Conservation (phyloP, 2,797 vertebrate genomes). For the Sphaeramia orbicularis region DNA sequence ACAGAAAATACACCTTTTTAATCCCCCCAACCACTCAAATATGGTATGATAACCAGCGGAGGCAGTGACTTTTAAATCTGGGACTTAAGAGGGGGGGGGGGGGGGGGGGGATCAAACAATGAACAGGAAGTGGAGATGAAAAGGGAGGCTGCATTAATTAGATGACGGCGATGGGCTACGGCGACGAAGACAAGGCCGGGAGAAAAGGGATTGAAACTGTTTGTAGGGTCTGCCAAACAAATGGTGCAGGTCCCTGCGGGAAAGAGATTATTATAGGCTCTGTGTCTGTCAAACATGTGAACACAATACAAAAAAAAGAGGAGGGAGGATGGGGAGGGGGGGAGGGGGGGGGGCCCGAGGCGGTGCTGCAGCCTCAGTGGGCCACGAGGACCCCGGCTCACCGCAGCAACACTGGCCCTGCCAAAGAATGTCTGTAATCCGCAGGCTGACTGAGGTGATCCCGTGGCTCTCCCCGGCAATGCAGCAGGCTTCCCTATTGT, state of each 20-base stretch:
- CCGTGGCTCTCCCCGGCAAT: slow-evolving; percentile 84
- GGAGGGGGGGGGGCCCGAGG: slow-evolving; percentile 61
- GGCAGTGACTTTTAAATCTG: slow-evolving; percentile 82
- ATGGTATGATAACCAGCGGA: slow-evolving; percentile 73
- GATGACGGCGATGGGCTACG: slow-evolving; percentile 89
- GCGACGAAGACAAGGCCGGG: slow-evolving; percentile 81
- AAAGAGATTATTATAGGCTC: slow-evolving; percentile 94
- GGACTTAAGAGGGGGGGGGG: slow-evolving; percentile 76
- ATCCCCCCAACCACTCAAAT: slow-evolving; percentile 77
- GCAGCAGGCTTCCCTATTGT: slow-evolving; percentile 89
- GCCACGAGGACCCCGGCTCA: slow-evolving; percentile 82
- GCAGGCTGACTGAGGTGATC: slow-evolving; percentile 83
- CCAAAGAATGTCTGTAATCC: slow-evolving; percentile 92
- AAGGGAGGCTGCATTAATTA: slow-evolving; percentile 94
- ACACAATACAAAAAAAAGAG: slow-evolving; percentile 79
- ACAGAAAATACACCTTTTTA: slow-evolving; percentile 75
- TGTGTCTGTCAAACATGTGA: slow-evolving; percentile 93
- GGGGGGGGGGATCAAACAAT: slow-evolving; percentile 88
- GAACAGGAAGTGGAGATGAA: slow-evolving; percentile 93
- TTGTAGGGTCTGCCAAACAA: slow-evolving; percentile 98
- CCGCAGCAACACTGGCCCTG: slow-evolving; percentile 89
- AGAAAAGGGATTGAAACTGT: slow-evolving; percentile 92
- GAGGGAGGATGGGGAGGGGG: slow-evolving; percentile 43
- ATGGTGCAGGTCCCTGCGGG: slow-evolving; percentile 93
- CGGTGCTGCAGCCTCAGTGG: slow-evolving; percentile 77